Evolutionary conservation across 2,797 vertebrate species (phyloP).

Genomic region (Clarias laeviceps): DNA sequence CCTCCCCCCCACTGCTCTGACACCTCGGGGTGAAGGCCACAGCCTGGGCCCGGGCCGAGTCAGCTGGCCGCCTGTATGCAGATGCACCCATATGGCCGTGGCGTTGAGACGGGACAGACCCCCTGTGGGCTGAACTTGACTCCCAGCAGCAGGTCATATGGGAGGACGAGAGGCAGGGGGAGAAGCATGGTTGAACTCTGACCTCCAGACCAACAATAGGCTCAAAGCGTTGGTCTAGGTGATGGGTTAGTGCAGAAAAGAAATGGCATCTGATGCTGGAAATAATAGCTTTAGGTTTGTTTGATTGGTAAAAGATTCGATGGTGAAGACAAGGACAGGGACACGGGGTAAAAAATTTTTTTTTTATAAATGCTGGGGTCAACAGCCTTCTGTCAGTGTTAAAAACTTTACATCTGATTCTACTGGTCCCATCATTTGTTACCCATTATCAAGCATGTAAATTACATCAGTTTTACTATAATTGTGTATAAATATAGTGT

Average conservation of each 20-base stretch:
- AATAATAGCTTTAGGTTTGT: background rate
- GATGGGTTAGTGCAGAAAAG: slow-evolving; percentile 58
- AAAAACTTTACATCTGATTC: background rate
- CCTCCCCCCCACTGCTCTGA: slow-evolving; percentile 40
- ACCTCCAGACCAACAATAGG: slow-evolving; percentile 52
- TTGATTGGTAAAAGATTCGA: background rate
- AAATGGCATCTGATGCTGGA: background rate
- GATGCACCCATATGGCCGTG: slow-evolving; percentile 78
- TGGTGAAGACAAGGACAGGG: too few species aligned
- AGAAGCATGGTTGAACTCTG: slow-evolving; percentile 64
- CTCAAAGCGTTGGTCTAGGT: slow-evolving; percentile 58
- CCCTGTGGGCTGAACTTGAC: slow-evolving; percentile 79
- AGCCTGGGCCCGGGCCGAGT: slow-evolving; percentile 54
- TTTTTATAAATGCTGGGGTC: background rate
- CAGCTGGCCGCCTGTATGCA: slow-evolving; percentile 73
- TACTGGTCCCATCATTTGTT: background rate
- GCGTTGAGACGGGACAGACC: slow-evolving; percentile 71
- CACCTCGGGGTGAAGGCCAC: slow-evolving; percentile 47
- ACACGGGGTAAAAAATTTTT: background rate
- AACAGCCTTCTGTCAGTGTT: background rate
- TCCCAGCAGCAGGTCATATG: slow-evolving; percentile 72
- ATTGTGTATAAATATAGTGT: too few species aligned
- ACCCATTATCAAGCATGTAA: background rate
- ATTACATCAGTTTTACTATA: background rate
- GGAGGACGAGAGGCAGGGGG: slow-evolving; percentile 58